Percentiles rank a stretch among this genome's conserved stretches.
These are phyloP conservation scores for Archocentrus centrarchus DNA, from an alignment of 2,113 vertebrate species.

Conservation along the genomic window DNA sequence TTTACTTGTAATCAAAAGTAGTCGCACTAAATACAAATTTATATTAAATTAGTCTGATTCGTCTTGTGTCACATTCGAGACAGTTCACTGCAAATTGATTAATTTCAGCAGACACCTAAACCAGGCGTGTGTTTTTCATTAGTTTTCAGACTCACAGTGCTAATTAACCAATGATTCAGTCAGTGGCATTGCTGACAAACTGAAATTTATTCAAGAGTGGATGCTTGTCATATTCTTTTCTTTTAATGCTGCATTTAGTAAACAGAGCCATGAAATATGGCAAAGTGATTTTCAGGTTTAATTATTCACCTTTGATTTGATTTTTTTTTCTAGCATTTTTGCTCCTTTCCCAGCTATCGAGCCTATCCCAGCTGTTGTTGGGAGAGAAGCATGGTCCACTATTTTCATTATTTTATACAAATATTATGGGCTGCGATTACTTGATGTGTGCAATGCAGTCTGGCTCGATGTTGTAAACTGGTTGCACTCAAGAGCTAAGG, in stretches of 20 bases:
- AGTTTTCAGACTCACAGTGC: conserved; percentile 22
- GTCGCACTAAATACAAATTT: conserved; percentile 5
- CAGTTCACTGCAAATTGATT: conserved; percentile 41
- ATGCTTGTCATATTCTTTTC: conserved; percentile 39
- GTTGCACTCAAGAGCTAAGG: no score
- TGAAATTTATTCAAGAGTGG: conserved; percentile 36
- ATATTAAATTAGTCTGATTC: conserved; percentile 15
- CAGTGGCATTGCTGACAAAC: conserved; percentile 55
- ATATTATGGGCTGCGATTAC: neutral
- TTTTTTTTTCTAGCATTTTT: neutral
- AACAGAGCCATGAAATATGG: neutral
- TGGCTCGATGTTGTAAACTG: no score
- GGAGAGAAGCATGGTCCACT: neutral
- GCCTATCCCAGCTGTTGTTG: neutral
- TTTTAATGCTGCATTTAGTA: conserved; percentile 3
- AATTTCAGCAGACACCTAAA: conserved; percentile 24
- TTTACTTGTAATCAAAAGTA: conserved; percentile 4
- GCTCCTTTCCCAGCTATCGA: neutral
- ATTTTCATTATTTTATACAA: neutral
- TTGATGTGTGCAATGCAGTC: no score
- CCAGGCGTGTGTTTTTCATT: conserved; percentile 51
- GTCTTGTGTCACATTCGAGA: conserved; percentile 30
- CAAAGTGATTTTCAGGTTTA: conserved; percentile 21
- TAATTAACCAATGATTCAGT: conserved; percentile 49
- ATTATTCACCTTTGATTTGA: conserved; percentile 7